These are phyloP conservation scores for Chloromyia formosa DNA, from an alignment of 2,888 invertebrate species.

Conservation along the genomic window DNA sequence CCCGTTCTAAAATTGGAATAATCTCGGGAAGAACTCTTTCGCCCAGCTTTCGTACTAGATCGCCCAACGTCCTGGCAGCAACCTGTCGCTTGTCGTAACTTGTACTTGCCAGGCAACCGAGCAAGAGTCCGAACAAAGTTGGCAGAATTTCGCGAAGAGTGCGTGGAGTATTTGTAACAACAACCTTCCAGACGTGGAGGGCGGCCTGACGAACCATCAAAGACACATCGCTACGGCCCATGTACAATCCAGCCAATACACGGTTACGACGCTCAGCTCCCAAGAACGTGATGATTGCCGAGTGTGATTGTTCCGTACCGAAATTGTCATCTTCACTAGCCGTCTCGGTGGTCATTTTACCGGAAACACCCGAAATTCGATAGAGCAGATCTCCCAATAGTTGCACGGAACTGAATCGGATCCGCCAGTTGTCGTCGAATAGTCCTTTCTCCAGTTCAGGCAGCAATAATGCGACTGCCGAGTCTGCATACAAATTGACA, in stretches of 20 bases:
- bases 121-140: constrained; percentile 87
- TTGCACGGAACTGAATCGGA: constrained; percentile 93
- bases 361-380: constrained; percentile 95
- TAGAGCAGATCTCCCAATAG: constrained; percentile 94
- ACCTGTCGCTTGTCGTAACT: constrained; percentile 97
- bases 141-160: constrained; percentile 96
- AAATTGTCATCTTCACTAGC: constrained; percentile 99
- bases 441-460: constrained; percentile 94
- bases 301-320: constrained; percentile 95
- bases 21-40: constrained; percentile 98
- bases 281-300: constrained; percentile 87
- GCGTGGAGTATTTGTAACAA: constrained; percentile 97
- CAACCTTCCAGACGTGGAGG: constrained; percentile 99
- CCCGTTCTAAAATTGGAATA: constrained; percentile 95
- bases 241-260: constrained; percentile 93
- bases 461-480: constrained; percentile 89
- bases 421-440: constrained; percentile 99
- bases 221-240: constrained; percentile 97
- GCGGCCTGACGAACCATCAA: constrained; percentile 97
- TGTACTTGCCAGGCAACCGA: constrained; percentile 94
- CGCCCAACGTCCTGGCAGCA: constrained; percentile 95
- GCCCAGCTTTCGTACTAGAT: constrained; percentile 95
- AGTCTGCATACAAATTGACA: constrained; percentile 94
- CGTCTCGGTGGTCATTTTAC: constrained; percentile 99
- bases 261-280: constrained; percentile 91